Conservation (phyloP, 2,113 vertebrate genomes). For the Bombycilla garrulus region DNA sequence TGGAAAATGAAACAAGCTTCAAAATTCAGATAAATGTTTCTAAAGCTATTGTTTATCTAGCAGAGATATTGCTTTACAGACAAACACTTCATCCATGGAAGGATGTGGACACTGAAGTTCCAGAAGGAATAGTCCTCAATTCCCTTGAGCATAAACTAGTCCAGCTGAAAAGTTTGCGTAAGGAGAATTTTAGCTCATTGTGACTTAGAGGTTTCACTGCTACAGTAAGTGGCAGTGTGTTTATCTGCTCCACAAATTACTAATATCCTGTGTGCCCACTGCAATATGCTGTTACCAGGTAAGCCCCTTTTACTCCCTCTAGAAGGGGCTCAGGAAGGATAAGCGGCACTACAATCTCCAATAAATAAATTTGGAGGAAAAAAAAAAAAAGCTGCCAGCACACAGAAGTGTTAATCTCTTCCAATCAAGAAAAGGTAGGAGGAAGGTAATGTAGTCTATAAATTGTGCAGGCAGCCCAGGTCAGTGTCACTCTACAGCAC, state of each 20-base stretch:
- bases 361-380: neutral
- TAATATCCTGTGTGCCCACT: neutral
- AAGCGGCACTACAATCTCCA: neutral
- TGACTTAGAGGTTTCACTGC: neutral
- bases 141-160: neutral
- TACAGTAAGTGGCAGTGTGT: neutral
- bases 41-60: neutral
- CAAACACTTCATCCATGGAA: neutral
- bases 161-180: neutral
- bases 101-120: neutral
- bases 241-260: neutral
- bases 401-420: constrained; percentile 10
- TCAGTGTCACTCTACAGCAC: neutral
- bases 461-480: constrained; percentile 5
- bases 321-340: neutral
- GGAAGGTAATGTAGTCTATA: constrained; percentile 16
- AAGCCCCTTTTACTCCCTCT: neutral
- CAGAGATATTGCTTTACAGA: neutral
- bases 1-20: neutral
- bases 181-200: constrained; percentile 7
- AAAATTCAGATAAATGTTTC: neutral
- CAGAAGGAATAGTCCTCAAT: neutral
- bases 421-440: neutral
- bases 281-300: neutral
- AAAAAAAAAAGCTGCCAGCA: neutral